These are phyloP conservation scores for Scaptodrosophila lebanonensis DNA, from an alignment of 1,140 invertebrate genomes.

Conservation along the genomic window DNA sequence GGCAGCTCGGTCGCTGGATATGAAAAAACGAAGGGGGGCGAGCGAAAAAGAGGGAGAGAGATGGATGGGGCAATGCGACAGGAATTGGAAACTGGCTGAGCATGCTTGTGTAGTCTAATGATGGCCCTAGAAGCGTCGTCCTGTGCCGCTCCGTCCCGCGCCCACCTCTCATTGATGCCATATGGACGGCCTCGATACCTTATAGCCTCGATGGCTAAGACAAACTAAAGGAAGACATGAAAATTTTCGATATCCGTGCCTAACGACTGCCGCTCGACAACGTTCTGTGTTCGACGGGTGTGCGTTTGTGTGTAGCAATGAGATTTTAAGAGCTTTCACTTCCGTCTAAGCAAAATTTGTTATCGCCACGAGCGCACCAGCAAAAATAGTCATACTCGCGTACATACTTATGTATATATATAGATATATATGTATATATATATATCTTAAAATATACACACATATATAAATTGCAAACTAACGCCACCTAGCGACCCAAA, in stretches of 20 bases:
- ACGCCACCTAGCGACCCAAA: too few relatives aligned
- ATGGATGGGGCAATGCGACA: too few relatives aligned
- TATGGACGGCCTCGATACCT: not conserved
- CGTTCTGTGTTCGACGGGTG: slow-evolving; percentile 8
- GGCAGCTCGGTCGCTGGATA: slow-evolving; percentile 15
- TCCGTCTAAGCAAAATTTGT: slow-evolving; percentile 70
- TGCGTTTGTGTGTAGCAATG: slow-evolving; percentile 39
- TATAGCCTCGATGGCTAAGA: slow-evolving; percentile 47
- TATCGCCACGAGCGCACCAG: slow-evolving; percentile 47
- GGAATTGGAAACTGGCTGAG: not conserved
- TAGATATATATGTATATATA: too few relatives aligned
- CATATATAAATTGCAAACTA: too few relatives aligned
- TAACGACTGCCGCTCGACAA: slow-evolving; percentile 48
- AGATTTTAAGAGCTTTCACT: slow-evolving; percentile 72
- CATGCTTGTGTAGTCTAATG: slow-evolving; percentile 48
- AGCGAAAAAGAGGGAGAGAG: not conserved
- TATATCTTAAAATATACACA: too few relatives aligned
- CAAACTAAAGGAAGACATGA: slow-evolving; percentile 75
- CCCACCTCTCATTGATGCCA: too few relatives aligned
- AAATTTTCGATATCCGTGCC: slow-evolving; percentile 74
- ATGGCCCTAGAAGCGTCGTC: too few relatives aligned
- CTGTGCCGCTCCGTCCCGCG: too few relatives aligned
- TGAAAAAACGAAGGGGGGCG: slow-evolving; percentile 7
- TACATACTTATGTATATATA: too few relatives aligned
- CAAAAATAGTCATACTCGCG: not conserved